These are phyloP conservation scores for Zaprionus gabonicus DNA, from an alignment of 1,140 invertebrate genomes.

Conservation along the genomic window DNA sequence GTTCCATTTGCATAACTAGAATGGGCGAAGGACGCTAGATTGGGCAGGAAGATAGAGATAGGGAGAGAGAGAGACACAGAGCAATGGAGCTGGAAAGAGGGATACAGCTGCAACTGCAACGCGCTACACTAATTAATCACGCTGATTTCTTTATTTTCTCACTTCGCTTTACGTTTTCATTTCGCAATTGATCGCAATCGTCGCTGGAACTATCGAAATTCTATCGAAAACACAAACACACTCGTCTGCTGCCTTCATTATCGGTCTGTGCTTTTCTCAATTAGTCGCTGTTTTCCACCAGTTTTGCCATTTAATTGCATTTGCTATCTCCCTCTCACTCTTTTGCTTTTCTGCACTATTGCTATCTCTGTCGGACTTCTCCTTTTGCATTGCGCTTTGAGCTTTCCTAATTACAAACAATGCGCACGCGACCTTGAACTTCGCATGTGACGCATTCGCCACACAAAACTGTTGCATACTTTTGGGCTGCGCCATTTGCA, in stretches of 20 bases:
- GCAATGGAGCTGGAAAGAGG: background rate
- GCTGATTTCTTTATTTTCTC: background rate
- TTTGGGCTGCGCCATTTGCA: conserved; percentile 18
- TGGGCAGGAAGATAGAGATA: background rate
- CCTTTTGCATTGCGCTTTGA: background rate
- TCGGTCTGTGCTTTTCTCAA: background rate
- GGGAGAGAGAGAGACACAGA: background rate
- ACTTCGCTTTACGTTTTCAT: background rate
- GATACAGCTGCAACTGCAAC: background rate
- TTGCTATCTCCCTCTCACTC: background rate
- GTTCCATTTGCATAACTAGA: background rate
- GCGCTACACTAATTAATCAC: background rate
- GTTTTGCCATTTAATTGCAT: background rate
- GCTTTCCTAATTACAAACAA: conserved; percentile 17
- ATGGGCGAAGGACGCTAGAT: too few species aligned
- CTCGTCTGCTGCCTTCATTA: background rate
- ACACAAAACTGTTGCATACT: conserved; percentile 45
- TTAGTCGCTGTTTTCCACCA: background rate
- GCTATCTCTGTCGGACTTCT: background rate
- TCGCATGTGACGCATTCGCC: conserved; percentile 26
- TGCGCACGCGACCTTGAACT: conserved; percentile 46
- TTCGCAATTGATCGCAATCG: background rate
- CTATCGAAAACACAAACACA: background rate
- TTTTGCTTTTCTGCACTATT: background rate
- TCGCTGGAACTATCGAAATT: background rate